A percentile compares a stretch with the other conserved stretches of the same genome.
These are phyloP conservation scores for Himantopus leucocephalus DNA, from an alignment of 2,113 vertebrate species.

Conservation along the genomic window DNA sequence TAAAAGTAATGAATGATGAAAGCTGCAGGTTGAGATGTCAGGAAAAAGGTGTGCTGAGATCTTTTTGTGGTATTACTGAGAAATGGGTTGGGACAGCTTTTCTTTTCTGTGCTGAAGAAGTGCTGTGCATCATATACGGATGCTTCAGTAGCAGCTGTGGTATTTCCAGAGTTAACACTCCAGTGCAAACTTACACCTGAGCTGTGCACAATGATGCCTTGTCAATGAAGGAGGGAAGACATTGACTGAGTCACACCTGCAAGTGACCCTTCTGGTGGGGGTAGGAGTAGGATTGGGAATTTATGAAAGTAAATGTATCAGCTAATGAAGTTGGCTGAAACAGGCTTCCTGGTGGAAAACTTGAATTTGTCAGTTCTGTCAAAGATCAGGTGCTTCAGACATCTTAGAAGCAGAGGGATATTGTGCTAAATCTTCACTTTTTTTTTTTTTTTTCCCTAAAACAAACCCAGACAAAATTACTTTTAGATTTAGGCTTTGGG, in stretches of 20 bases:
- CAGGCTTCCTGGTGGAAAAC: background rate
- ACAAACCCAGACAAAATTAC: background rate
- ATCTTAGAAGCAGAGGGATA: background rate
- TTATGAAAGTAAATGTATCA: background rate
- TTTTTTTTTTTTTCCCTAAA: background rate
- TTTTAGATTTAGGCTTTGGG: background rate
- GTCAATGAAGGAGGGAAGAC: background rate
- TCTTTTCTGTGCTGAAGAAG: background rate
- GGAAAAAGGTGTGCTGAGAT: background rate
- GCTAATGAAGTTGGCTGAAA: background rate
- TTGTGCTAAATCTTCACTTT: background rate
- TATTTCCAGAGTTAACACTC: background rate
- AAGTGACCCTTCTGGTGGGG: background rate
- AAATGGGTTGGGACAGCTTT: background rate
- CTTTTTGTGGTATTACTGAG: background rate
- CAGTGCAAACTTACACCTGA: too few species aligned
- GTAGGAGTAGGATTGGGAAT: background rate
- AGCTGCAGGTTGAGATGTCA: background rate
- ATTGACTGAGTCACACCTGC: background rate
- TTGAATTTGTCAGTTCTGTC: background rate
- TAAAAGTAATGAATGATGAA: background rate
- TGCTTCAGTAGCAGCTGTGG: background rate
- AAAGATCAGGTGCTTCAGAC: background rate
- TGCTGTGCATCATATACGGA: background rate
- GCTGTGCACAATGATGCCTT: background rate